phyloP scores from a whole-genome alignment of 2,888 invertebrate genomes.

The Gonocerus acuteangulatus region DNA sequence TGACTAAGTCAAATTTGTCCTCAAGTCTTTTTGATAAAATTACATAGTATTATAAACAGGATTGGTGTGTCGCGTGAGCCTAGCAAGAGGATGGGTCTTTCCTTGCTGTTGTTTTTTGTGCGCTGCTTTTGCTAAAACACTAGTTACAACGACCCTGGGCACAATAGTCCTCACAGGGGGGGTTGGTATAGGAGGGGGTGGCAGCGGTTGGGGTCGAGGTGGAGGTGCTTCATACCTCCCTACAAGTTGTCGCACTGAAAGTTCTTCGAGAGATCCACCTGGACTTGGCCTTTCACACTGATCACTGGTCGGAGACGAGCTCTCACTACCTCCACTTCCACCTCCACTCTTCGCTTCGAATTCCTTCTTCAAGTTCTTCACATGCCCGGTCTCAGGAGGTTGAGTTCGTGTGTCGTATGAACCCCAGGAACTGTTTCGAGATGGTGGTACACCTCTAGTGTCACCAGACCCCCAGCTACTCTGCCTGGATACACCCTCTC shows the following conservation, averaged over 20 bases:
- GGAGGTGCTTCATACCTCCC: conserved; percentile 46
- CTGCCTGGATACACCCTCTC: conserved; percentile 44
- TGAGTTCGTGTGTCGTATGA: conserved; percentile 56
- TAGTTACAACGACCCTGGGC: conserved; percentile 55
- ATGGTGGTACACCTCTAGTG: conserved; percentile 50
- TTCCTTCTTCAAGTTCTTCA: conserved; percentile 75
- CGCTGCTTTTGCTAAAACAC: conserved; percentile 62
- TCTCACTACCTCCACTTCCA: conserved; percentile 40
- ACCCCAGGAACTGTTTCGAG: conserved; percentile 64
- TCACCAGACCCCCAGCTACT: conserved; percentile 78
- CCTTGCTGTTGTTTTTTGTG: conserved; percentile 82
- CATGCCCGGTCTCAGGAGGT: conserved; percentile 57
- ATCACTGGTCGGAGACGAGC: conserved; percentile 58
- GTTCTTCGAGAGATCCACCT: conserved; percentile 51
- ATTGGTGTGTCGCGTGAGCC: conserved; percentile 73
- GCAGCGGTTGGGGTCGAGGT: conserved; percentile 27
- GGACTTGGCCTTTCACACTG: conserved; percentile 45
- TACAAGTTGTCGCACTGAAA: conserved; percentile 66
- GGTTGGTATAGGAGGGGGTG: conserved; percentile 36
- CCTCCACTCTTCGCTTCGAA: conserved; percentile 64
- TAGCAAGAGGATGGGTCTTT: conserved; percentile 83
- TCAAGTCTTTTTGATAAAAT: conserved; percentile 39
- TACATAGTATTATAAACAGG: conserved; percentile 86
- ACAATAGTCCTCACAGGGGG: conserved; percentile 40
- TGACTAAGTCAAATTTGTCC: conserved; percentile 6